Evolutionary conservation across 2,113 vertebrate species (phyloP).

Genomic region (Sclerurus mexicanus): DNA sequence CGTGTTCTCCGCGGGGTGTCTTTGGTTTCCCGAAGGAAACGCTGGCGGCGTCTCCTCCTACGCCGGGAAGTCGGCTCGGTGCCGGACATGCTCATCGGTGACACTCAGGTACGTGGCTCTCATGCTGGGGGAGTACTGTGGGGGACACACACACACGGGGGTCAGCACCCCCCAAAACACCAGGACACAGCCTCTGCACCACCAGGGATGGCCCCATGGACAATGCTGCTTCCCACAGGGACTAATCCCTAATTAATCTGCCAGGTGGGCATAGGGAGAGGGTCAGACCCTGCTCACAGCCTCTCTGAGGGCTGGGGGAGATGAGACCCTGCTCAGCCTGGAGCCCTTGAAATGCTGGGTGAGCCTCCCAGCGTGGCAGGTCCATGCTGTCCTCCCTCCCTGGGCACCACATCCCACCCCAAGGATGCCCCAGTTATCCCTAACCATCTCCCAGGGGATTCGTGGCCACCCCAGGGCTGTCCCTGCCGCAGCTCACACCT

Average conservation of each 20-base stretch:
- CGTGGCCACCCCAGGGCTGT: background rate
- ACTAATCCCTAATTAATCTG: background rate
- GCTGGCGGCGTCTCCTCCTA: background rate
- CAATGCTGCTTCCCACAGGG: background rate
- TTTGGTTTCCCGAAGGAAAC: constrained; percentile 23
- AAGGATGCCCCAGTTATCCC: background rate
- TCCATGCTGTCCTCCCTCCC: background rate
- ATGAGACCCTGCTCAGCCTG: background rate
- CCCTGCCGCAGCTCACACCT: background rate
- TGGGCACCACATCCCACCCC: background rate
- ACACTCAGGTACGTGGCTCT: constrained; percentile 93
- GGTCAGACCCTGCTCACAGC: background rate
- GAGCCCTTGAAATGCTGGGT: background rate
- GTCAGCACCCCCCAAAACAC: background rate
- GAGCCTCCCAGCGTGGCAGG: background rate
- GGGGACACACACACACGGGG: background rate
- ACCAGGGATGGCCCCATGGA: background rate
- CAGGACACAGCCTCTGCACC: accelerated
- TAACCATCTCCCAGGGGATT: background rate
- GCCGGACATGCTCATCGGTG: constrained; percentile 85
- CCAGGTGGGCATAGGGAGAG: accelerated
- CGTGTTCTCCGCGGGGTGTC: background rate
- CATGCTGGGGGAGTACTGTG: constrained; percentile 95
- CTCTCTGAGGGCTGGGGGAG: background rate
- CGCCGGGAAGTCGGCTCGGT: constrained; percentile 83